Evolutionary conservation across 2,888 invertebrate genomes (phyloP).

Genomic region (Epinotia nisella): DNA sequence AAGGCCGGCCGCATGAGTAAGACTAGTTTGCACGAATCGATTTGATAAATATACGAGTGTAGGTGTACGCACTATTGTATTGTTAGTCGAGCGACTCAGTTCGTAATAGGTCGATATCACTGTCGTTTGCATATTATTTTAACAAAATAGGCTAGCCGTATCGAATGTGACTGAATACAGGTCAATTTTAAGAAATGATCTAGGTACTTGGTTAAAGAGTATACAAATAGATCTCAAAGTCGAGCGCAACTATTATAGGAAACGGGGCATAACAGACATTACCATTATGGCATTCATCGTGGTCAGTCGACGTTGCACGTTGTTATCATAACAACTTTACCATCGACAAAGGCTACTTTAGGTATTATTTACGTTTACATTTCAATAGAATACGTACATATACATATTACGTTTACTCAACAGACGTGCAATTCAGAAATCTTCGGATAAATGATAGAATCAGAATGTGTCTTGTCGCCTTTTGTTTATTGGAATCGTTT

Average conservation of each 20-base stretch:
- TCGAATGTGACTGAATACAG: background rate
- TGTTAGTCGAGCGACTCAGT: background rate
- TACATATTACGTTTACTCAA: background rate
- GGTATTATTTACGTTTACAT: slow-evolving; percentile 4
- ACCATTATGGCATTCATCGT: background rate
- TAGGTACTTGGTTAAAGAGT: background rate
- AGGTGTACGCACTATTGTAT: slow-evolving; percentile 14
- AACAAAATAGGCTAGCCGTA: background rate
- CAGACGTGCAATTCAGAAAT: background rate
- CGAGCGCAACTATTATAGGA: slow-evolving; percentile 6
- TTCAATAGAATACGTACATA: slow-evolving; percentile 1
- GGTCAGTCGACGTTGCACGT: background rate
- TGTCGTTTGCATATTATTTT: background rate
- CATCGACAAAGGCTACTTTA: slow-evolving; percentile 7
- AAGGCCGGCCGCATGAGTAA: slow-evolving; percentile 8
- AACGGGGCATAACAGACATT: slow-evolving; percentile 16
- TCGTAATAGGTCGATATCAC: background rate
- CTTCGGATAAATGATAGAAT: background rate
- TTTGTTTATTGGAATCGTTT: too few species aligned
- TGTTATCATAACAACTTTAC: slow-evolving; percentile 24
- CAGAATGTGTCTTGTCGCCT: too few species aligned
- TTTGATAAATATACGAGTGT: slow-evolving; percentile 19
- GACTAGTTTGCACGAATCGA: slow-evolving; percentile 29
- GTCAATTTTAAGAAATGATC: background rate
- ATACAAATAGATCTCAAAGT: slow-evolving; percentile 1